Evolutionary conservation across 2,888 invertebrate species (phyloP), one percentile per base, ranked within the genome.

Genomic region (Clepsis dumicolana): DNA sequence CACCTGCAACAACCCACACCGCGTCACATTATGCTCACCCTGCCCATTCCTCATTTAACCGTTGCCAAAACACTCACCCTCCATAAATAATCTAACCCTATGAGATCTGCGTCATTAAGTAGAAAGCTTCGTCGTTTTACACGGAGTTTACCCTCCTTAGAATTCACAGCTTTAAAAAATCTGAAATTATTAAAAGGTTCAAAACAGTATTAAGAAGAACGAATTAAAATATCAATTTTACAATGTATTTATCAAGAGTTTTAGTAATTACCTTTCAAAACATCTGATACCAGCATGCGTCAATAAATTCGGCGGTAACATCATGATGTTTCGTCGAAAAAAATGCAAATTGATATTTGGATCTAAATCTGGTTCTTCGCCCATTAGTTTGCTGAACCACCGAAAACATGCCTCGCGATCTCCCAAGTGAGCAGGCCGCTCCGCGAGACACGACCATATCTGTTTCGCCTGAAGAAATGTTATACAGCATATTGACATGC

Each of bases 381-480:
- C 98, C 98, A 98, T 98, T 41, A 98, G 91, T 91, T 99, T 99
- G 44, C 98, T 98, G 93, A 99, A 99, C 99, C 99, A 99, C 80
- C 98, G 97, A 91, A 99, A 99, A 89, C 99, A 99, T 35, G 98
- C 98, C 88, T 99, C 99, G 44, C 99, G 95, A 88, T 99, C 99
- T 1, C 97, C 96, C 14, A 96, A 94, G 86, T 98, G 98, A 12
- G 98, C 98, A 12, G 98, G 98, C 82, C 96, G 96, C 86, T 98
- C 98, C 1, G 99, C 98, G 70, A 99, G 94, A 88, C 98, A 98
- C 79, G 98, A 96, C 99, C 99, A 99, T 78, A 99, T 98, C 93
- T 98, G 97, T 90, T 98, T 98, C 7, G 99, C 99, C 94, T 94
- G 75, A 62, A 81, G 83, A 25, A 67, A 70, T 48, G 10, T 32